phyloP scores from a whole-genome alignment of 1,140 invertebrate species.

The Thaumatotibia leucotreta region DNA sequence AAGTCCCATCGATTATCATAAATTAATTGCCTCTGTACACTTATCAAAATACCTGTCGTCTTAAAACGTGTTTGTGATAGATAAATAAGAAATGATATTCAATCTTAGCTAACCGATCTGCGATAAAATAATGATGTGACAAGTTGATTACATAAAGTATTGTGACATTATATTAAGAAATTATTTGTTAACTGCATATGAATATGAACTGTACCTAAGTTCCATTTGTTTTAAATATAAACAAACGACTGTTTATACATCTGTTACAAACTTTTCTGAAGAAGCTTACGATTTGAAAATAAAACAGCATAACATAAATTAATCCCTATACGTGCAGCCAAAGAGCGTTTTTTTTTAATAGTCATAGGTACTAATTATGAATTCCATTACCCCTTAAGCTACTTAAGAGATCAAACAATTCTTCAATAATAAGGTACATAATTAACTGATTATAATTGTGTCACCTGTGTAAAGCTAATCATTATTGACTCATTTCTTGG shows the following conservation, averaged over 20 bases:
- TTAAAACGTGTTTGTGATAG: background rate
- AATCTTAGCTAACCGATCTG: background rate
- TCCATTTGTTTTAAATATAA: too few species aligned
- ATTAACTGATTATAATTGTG: background rate
- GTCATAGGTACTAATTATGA: too few species aligned
- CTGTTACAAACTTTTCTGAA: too few species aligned
- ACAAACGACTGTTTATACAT: too few species aligned
- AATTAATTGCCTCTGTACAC: background rate
- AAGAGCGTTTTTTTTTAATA: too few species aligned
- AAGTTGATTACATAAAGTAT: background rate
- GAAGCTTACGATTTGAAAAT: too few species aligned
- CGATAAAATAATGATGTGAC: background rate
- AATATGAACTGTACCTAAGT: too few species aligned
- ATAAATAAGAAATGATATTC: background rate
- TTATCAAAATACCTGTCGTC: background rate
- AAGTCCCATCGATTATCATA: too few species aligned
- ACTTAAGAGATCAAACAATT: too few species aligned
- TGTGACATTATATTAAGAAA: background rate
- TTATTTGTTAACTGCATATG: background rate
- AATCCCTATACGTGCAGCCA: too few species aligned
- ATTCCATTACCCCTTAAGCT: too few species aligned
- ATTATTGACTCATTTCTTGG: background rate
- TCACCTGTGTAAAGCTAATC: background rate
- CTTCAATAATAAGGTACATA: background rate
- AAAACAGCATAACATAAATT: too few species aligned